phyloP scores from a whole-genome alignment of 2,888 invertebrate species.

The Seira musarum region DNA sequence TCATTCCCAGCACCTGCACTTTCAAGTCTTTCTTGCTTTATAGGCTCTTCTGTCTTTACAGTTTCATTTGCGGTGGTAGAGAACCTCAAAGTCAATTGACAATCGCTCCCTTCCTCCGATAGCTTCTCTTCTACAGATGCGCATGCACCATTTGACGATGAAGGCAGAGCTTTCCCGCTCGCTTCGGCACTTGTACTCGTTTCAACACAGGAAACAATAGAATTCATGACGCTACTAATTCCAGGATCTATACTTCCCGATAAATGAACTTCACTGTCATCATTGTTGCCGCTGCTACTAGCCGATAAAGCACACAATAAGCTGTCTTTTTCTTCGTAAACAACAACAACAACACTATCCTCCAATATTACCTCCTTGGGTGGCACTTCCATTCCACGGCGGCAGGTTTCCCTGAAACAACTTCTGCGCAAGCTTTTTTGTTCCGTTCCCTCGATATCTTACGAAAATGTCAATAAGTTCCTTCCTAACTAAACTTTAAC shows the following conservation, averaged over 20 bases:
- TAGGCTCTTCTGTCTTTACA: neutral
- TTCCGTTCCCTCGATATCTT: too few species aligned
- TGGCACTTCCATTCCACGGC: neutral
- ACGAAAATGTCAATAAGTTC: too few species aligned
- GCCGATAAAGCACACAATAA: too few species aligned
- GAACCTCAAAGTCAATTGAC: constrained; percentile 50
- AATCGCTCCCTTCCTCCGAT: constrained; percentile 33
- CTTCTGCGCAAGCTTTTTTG: too few species aligned
- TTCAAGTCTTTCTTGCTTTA: too few species aligned
- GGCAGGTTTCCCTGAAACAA: too few species aligned
- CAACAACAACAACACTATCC: neutral
- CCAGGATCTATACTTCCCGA: constrained; percentile 16
- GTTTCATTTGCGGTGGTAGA: constrained; percentile 20
- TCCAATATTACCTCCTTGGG: neutral
- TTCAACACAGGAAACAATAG: constrained; percentile 46
- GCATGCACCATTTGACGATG: neutral
- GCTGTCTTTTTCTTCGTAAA: too few species aligned
- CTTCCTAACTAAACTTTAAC: too few species aligned
- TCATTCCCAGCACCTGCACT: neutral
- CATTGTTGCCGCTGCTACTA: neutral
- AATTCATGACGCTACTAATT: constrained; percentile 51
- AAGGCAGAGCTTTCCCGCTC: too few species aligned
- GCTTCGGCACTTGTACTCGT: neutral
- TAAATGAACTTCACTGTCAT: neutral
- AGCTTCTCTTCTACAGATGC: constrained; percentile 40